Evolutionary conservation across 2,797 vertebrate species (phyloP).

Genomic region (Periparus ater): DNA sequence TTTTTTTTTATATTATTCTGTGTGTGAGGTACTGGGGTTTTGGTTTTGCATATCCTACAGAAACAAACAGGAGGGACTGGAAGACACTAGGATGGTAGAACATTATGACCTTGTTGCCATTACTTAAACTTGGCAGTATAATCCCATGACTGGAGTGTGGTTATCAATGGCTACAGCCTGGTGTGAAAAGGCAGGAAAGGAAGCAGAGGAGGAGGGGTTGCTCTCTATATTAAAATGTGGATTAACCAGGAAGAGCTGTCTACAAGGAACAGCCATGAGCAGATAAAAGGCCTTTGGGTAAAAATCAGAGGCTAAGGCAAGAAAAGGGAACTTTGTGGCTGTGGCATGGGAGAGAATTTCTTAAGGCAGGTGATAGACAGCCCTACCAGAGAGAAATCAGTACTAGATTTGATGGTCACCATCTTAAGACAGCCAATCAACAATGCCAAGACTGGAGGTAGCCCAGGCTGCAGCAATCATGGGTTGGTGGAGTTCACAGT

Average conservation of each 20-base stretch:
- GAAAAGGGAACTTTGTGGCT: background rate
- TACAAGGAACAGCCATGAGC: background rate
- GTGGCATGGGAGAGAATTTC: background rate
- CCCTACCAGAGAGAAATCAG: accelerated
- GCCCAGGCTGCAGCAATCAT: background rate
- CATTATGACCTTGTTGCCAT: accelerated
- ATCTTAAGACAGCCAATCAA: accelerated
- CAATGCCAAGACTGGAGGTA: background rate
- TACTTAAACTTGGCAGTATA: background rate
- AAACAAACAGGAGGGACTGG: background rate
- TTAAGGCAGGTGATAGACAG: background rate
- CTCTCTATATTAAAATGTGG: background rate
- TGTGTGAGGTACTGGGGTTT: accelerated
- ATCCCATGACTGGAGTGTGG: background rate
- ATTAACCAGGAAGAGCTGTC: background rate
- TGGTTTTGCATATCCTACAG: background rate
- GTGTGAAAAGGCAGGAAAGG: background rate
- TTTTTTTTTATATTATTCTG: background rate
- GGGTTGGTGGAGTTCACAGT: background rate
- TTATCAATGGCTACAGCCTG: background rate
- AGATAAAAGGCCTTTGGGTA: background rate
- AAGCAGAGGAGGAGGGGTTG: background rate
- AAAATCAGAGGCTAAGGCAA: background rate
- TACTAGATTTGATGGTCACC: background rate
- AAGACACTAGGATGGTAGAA: background rate